Percentiles rank a stretch among this genome's conserved stretches.
These are phyloP conservation scores for Phrynocephalus vlangalii DNA, from an alignment of 2,797 vertebrate genomes.

Conservation along the genomic window DNA sequence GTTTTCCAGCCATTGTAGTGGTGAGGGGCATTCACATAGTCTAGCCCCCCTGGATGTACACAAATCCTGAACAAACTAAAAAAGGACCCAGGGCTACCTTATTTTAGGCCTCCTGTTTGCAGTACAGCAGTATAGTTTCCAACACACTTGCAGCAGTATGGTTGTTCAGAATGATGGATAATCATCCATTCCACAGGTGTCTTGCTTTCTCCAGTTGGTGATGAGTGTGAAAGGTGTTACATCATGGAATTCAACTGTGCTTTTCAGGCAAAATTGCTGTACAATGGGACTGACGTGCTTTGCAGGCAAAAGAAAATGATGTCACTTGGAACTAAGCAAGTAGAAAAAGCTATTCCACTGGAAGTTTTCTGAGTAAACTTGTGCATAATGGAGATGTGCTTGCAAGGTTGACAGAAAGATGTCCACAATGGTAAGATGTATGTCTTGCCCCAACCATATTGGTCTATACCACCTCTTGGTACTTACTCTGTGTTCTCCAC, in stretches of 20 bases:
- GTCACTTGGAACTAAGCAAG: background rate
- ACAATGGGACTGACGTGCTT: no score
- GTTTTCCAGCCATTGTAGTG: background rate
- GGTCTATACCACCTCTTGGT: no score
- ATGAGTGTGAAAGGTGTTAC: no score
- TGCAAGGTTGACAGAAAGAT: background rate
- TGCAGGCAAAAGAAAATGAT: background rate
- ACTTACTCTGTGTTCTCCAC: background rate
- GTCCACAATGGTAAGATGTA: no score
- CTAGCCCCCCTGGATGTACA: background rate
- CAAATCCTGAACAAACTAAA: background rate
- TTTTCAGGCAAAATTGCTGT: no score
- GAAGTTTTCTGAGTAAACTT: background rate
- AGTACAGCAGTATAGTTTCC: background rate
- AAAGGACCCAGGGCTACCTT: background rate
- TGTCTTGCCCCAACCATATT: no score
- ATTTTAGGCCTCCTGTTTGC: background rate
- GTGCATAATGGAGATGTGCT: background rate
- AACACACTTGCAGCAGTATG: background rate
- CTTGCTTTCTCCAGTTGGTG: background rate
- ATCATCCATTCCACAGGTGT: background rate
- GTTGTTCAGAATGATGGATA: background rate
- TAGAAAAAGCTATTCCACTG: background rate
- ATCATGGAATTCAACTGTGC: no score
- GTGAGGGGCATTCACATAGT: background rate